Evolutionary conservation across 1,140 invertebrate species (phyloP), one percentile per base, ranked within the genome.

Genomic region (Anadara kagoshimensis): DNA sequence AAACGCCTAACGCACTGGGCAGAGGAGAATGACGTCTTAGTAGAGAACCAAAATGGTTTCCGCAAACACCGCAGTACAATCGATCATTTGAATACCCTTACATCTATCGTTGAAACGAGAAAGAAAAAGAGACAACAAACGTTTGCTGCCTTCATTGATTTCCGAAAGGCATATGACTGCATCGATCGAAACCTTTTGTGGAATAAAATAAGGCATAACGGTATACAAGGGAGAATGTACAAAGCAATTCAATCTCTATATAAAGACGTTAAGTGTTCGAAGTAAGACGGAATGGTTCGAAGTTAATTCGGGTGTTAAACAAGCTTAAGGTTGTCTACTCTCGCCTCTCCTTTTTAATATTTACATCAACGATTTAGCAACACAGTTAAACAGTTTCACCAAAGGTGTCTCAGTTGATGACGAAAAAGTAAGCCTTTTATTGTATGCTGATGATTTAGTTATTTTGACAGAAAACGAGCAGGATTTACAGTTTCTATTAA

Each of bases 311-410:
- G n/a, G n/a, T n/a, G n/a, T n/a, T n/a, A n/a, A n/a, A n/a, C n/a
- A n/a, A n/a, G n/a, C n/a, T n/a, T n/a, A n/a, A n/a, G n/a, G n/a
- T n/a, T n/a, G n/a, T n/a, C n/a, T n/a, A n/a, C n/a, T n/a, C n/a
- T n/a, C n/a, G n/a, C n/a, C 53, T 73, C 71, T n/a, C 64, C 76
- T 63, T 77, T 76, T 75, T 47, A 70, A 74, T 53, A 14, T 69
- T 20, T 72, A 64, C 53, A 58, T 78, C 36, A 75, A 78, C n/a
- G 62, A 59, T 47, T 16, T 70, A 29, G 54, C 24, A 11, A 16
- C n/a, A 0, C n/a, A 43, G 22, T 26, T 78, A 26, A 65, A 66
- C 18, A 41, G 45, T 18, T 41, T 54, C 7, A 26, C 43, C 36
- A 3, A 43, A 18, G 70, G 71, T 12, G 43, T 77, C 16, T 24